Percentiles rank a stretch among this genome's conserved stretches.
Evolutionary conservation across 2,888 invertebrate species (phyloP).

Genomic region (Subacronicta megacephala): DNA sequence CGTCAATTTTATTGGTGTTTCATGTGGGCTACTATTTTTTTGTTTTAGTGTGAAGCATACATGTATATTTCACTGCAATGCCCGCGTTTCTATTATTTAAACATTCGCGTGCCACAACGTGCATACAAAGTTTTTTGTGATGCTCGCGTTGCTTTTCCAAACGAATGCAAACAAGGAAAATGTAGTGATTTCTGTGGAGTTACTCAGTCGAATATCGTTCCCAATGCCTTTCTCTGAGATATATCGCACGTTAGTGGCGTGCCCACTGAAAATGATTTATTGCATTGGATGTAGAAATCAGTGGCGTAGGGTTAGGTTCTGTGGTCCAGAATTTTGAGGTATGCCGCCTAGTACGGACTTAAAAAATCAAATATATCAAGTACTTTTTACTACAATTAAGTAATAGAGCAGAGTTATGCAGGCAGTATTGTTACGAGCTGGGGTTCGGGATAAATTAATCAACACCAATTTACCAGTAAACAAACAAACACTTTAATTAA

Average conservation of each 20-base stretch:
- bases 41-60: neutral
- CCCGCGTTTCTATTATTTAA: constrained; percentile 9
- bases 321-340: too few species aligned
- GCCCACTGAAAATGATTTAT: constrained; percentile 57
- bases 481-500: too few species aligned
- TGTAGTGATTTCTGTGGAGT: constrained; percentile 20
- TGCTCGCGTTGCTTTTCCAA: constrained; percentile 11
- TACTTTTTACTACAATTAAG: too few species aligned
- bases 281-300: constrained; percentile 18
- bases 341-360: too few species aligned
- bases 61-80: constrained; percentile 2
- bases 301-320: neutral
- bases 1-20: neutral
- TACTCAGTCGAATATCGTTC: constrained; percentile 47
- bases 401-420: too few species aligned
- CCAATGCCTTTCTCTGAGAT: constrained; percentile 50
- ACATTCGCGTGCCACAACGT: constrained; percentile 5
- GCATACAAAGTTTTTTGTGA: too few species aligned
- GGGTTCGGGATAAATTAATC: too few species aligned
- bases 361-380: too few species aligned
- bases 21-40: too few species aligned
- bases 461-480: too few species aligned
- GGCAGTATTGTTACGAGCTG: too few species aligned
- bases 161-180: constrained; percentile 33
- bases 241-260: constrained; percentile 56